phyloP scores from a whole-genome alignment of 2,113 vertebrate species.

The Oenanthe melanoleuca region DNA sequence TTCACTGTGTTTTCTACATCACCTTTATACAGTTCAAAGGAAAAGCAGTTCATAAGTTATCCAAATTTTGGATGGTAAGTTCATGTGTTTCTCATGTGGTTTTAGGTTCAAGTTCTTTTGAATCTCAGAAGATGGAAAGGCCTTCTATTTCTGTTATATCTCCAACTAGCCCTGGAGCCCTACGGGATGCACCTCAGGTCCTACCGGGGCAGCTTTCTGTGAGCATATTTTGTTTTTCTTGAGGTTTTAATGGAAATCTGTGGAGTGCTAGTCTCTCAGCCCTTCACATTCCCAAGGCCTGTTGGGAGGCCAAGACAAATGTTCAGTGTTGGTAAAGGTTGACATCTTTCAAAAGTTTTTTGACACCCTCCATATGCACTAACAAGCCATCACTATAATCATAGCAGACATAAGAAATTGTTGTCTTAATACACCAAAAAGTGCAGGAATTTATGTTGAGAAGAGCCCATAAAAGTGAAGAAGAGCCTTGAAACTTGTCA shows the following conservation, averaged over 20 bases:
- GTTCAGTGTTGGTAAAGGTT: neutral
- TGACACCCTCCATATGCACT: neutral
- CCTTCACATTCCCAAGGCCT: neutral
- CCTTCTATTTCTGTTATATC: slow-evolving; percentile 99
- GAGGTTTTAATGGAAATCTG: neutral
- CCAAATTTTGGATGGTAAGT: neutral
- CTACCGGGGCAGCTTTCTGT: slow-evolving; percentile 97
- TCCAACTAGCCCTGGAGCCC: slow-evolving; percentile 93
- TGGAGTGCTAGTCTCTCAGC: neutral
- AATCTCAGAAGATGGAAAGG: slow-evolving; percentile 98
- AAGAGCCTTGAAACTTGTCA: neutral
- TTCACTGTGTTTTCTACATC: neutral
- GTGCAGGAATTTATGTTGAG: fast-evolving
- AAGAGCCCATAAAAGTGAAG: neutral
- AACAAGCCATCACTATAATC: neutral
- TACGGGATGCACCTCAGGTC: slow-evolving; percentile 90
- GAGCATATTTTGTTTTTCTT: slow-evolving; percentile 64
- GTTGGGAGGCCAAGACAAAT: neutral
- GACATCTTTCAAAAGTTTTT: neutral
- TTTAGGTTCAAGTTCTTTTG: slow-evolving; percentile 97
- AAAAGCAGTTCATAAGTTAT: neutral
- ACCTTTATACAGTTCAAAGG: neutral
- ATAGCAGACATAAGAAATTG: neutral
- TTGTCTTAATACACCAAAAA: neutral
- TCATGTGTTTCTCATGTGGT: neutral